Base-by-base conservation (phyloP, 2,888 invertebrate genomes). In the Phaedon cochleariae region DNA sequence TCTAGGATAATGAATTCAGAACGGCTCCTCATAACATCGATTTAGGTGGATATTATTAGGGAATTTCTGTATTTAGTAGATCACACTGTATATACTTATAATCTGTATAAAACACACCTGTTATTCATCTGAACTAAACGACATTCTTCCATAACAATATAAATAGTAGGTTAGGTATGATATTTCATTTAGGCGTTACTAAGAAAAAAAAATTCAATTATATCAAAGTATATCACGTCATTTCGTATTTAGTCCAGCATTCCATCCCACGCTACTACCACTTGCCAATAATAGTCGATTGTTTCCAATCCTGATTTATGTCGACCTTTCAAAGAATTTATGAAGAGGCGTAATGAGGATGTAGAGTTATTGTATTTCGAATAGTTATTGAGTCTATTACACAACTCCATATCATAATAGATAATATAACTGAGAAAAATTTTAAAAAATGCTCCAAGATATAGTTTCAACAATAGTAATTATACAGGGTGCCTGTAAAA, bases 241-340 rank as follows among this genome's bases (percentile, higher is more conserved):
- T 52, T 53, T 59, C 46, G 58, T 53, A 52, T 65, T 65, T 45
- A 61, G 61, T 41, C 15, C 65, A 60, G 46, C 61, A 65, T 65
- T 61, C 65, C 61, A 26, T 34, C 65, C 65, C 52, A 65, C 65
- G 53, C 58, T 58, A 49, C 58, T 52, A 46, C 51, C 57, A 57
- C 58, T 53, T 49, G 34, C 41, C 21, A 22, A 37, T 41, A 52
- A 57, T 41, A 10, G 57, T 37, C 22, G 45, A 57, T 57, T 57
- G 57, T 65, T 65, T 58, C 58, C 51, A 29, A 20, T 15, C 18
- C 29, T 34, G 34, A 21, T 21, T 22, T 21, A 63, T 58, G 29
- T 17, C 59, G 53, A 59, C 53, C 48, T 64, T 64, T 59, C 9
- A 20, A 64, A 48, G 53, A 52, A 58, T 63, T 63, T 59, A 57